Evolutionary conservation across 92 coral and sea anemone species (phyloP).

Genomic region (Parazoanthus swiftii): DNA sequence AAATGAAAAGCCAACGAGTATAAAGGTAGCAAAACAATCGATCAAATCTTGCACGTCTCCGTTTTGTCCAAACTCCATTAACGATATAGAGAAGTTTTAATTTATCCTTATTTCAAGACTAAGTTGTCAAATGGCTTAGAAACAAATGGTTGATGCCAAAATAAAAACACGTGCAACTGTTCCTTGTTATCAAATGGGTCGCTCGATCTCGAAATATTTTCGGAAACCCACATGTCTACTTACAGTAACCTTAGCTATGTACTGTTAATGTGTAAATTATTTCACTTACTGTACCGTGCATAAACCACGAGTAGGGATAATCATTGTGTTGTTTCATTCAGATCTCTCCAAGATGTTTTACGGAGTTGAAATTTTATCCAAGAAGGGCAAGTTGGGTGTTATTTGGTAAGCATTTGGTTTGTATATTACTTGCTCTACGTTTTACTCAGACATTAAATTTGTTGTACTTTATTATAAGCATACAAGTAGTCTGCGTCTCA

Average conservation of each 20-base stretch:
- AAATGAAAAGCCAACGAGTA: neutral
- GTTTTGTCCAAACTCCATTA: neutral
- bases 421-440: no score
- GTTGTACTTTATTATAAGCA: no score
- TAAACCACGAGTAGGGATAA: neutral
- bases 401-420: conserved; percentile 6
- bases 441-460: no score
- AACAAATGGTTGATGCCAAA: neutral
- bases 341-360: conserved; percentile 19
- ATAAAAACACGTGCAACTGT: no score
- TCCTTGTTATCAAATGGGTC: no score
- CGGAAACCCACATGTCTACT: neutral
- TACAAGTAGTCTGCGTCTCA: no score
- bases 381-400: conserved; percentile 16
- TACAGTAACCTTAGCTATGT: neutral
- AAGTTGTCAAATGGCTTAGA: no score
- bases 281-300: neutral
- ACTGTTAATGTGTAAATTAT: neutral
- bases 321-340: neutral
- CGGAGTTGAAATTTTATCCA: conserved; percentile 13
- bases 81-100: no score
- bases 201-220: no score
- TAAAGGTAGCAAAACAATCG: neutral
- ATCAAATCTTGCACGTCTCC: neutral
- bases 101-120: neutral